Evolutionary conservation across 1,140 invertebrate genomes (phyloP), one percentile per base, ranked within the genome.

Genomic region (Oscheius sp.): DNA sequence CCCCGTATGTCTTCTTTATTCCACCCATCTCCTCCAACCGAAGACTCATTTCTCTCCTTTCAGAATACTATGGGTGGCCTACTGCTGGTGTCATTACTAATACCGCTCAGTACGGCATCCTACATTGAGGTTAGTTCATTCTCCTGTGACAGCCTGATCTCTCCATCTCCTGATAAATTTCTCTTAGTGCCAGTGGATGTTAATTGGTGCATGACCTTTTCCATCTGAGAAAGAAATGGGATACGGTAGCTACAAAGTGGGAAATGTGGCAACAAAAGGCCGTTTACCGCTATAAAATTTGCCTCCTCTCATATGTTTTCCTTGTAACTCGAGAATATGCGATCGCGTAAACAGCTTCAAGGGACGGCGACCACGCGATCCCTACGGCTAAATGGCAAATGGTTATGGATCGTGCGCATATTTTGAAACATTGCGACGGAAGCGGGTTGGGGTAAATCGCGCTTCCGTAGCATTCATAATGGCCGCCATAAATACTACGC

Each of bases 41-140:
- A n/a, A n/a, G n/a, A n/a, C n/a, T n/a, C n/a, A n/a, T n/a, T n/a
- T n/a, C n/a, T n/a, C n/a, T n/a, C n/a, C n/a, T 55, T 55, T 55
- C 49, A 55, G 49, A 55, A 55, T 55, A 23, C 49, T 55, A 26
- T 55, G 49, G 49, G 49, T 55, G 49, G 49, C 49, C 49, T 55
- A 55, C 49, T 55, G 7, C 15, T 55, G 49, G 49, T 15, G 49
- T 55, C n/a, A n/a, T n/a, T n/a, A n/a, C n/a, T n/a, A 55, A 55
- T 55, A 55, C 66, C 66, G 13, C 55, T 68, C n/a, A 28, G 29
- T 63, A 36, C 66, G 55, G 66, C 66, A 29, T 68, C 66, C 4
- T 67, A 31, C 26, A 68, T 68, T 18, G 66, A 68, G 28, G 66
- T 68, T 31, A 20, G 66, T 68, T 2, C 18, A 23, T 35, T 63